These are phyloP conservation scores for Siniperca undulata DNA, from an alignment of 2,797 vertebrate genomes.

Conservation along the genomic window DNA sequence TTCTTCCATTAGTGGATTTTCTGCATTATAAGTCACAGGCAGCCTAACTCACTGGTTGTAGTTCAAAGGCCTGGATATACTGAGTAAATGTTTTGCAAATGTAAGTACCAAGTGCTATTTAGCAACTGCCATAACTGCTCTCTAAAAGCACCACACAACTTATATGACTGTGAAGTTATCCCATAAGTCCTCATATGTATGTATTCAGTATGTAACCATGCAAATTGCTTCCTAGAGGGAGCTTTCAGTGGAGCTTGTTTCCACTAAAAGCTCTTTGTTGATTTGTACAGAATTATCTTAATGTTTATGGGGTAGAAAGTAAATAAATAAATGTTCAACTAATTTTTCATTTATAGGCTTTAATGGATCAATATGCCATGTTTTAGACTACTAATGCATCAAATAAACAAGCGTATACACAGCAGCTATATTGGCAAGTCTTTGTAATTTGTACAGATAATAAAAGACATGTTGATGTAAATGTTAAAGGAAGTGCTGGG, in stretches of 20 bases:
- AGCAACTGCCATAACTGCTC: conserved; percentile 13
- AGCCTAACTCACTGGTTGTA: neutral
- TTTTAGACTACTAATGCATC: conserved; percentile 9
- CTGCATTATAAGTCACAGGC: neutral
- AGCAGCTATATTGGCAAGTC: neutral
- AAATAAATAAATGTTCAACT: conserved; percentile 7
- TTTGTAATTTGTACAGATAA: neutral
- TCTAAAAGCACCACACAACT: conserved; percentile 12
- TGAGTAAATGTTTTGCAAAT: neutral
- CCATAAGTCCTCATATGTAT: neutral
- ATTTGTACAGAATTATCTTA: conserved; percentile 46
- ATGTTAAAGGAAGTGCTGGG: neutral
- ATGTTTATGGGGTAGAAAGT: neutral
- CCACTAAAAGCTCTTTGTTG: conserved; percentile 19
- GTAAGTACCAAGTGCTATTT: neutral
- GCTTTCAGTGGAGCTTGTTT: conserved; percentile 18
- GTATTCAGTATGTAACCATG: neutral
- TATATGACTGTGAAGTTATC: conserved; percentile 1
- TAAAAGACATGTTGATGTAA: neutral
- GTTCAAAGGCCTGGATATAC: neutral
- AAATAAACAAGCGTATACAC: conserved; percentile 47
- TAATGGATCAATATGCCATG: conserved; percentile 3
- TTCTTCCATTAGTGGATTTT: neutral
- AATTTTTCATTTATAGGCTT: conserved; percentile 14
- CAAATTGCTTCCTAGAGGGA: conserved; percentile 2